Evolutionary conservation across 2,113 vertebrate genomes (phyloP).

Genomic region (Nothobranchius kuhntae): DNA sequence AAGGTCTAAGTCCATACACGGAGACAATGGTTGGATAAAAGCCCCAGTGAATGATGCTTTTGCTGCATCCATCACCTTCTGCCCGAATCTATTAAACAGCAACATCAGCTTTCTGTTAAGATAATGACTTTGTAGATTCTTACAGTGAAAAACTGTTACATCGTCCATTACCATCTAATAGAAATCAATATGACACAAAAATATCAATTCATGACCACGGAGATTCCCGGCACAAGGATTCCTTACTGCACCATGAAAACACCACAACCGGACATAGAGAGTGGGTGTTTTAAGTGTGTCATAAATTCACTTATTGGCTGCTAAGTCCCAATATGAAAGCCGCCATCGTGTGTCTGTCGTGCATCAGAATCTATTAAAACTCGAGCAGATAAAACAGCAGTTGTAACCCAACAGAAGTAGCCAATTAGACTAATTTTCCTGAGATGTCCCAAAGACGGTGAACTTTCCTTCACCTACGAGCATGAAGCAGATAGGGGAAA

Average conservation of each 20-base stretch:
- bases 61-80: conserved; percentile 9
- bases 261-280: background rate
- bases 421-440: no score
- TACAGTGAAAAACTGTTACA: conserved; percentile 43
- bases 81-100: conserved; percentile 23
- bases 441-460: no score
- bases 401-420: background rate
- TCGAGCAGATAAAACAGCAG: background rate
- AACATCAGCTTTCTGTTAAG: conserved; percentile 44
- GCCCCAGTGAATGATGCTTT: conserved; percentile 2
- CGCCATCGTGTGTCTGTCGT: background rate
- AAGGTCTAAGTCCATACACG: background rate
- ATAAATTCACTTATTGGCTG: background rate
- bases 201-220: conserved; percentile 43
- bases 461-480: conserved; percentile 9
- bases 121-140: conserved; percentile 41
- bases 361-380: background rate
- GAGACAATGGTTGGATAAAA: background rate
- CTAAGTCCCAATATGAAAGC: conserved; percentile 2
- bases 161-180: conserved; percentile 52
- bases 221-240: conserved; percentile 33
- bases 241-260: conserved; percentile 34
- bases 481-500: conserved; percentile 27
- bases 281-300: background rate
- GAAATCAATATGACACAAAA: conserved; percentile 54